Percentiles rank a stretch among this genome's conserved stretches.
These are phyloP conservation scores for Zaprionus taronus DNA, from an alignment of 1,140 invertebrate genomes.

Conservation along the genomic window DNA sequence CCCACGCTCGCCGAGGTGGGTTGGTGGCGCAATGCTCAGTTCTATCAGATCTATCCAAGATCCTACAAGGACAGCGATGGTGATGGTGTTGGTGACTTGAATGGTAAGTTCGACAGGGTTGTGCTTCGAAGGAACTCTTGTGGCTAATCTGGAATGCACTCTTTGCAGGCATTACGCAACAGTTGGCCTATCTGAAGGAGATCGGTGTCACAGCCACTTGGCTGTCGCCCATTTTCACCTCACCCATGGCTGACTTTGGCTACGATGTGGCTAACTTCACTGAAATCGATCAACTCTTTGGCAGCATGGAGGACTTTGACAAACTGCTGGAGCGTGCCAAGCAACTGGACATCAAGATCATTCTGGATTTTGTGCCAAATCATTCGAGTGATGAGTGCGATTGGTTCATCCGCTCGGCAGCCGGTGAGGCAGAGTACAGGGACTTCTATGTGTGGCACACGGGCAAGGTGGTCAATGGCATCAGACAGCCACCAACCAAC, in stretches of 20 bases:
- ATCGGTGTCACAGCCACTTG: slow-evolving; percentile 88
- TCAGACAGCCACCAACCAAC: slow-evolving; percentile 87
- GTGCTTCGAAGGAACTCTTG: background rate
- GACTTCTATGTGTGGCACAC: slow-evolving; percentile 90
- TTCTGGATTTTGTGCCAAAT: slow-evolving; percentile 95
- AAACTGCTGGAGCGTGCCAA: slow-evolving; percentile 87
- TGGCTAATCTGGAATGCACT: slow-evolving; percentile 62
- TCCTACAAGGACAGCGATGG: slow-evolving; percentile 92
- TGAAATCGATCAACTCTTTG: slow-evolving; percentile 88
- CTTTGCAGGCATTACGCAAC: slow-evolving; percentile 85
- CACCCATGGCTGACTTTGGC: slow-evolving; percentile 87
- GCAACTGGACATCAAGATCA: slow-evolving; percentile 87
- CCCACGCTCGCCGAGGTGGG: slow-evolving; percentile 62
- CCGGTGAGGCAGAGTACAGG: slow-evolving; percentile 86
- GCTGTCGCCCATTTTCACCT: slow-evolving; percentile 87
- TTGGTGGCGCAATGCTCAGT: slow-evolving; percentile 90
- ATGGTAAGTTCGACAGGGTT: slow-evolving; percentile 73
- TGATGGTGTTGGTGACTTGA: slow-evolving; percentile 91
- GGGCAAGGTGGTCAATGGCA: slow-evolving; percentile 84
- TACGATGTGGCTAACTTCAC: slow-evolving; percentile 89
- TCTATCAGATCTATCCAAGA: slow-evolving; percentile 92
- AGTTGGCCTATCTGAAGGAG: slow-evolving; percentile 88
- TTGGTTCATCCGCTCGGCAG: slow-evolving; percentile 89
- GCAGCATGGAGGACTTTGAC: slow-evolving; percentile 90
- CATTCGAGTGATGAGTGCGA: slow-evolving; percentile 90